Conservation (phyloP, 2,888 invertebrate genomes). For the Ophraella communa region DNA sequence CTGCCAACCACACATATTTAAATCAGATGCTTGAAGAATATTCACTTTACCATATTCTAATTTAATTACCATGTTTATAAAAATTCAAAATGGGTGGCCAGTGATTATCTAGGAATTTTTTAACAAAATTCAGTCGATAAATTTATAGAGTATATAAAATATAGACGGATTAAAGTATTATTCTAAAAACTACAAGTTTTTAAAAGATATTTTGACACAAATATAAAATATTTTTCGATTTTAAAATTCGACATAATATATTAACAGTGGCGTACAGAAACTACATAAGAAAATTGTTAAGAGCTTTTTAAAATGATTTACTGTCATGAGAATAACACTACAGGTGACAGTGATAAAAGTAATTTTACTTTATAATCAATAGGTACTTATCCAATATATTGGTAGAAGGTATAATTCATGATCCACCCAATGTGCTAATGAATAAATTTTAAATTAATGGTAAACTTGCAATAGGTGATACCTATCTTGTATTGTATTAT, state of each 20-base stretch:
- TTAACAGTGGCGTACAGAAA: background rate
- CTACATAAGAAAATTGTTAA: background rate
- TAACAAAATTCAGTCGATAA: background rate
- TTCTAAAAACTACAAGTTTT: background rate
- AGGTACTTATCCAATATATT: no score
- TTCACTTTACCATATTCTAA: background rate
- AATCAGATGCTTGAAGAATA: background rate
- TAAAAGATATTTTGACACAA: background rate
- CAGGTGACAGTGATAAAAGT: no score
- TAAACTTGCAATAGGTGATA: no score
- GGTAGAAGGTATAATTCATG: no score
- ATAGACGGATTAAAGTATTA: background rate
- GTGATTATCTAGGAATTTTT: background rate
- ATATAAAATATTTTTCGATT: background rate
- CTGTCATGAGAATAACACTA: no score
- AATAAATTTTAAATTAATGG: no score
- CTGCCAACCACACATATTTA: background rate
- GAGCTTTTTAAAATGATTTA: no score
- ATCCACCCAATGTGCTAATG: no score
- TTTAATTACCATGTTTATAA: background rate
- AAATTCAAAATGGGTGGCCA: constrained; percentile 1
- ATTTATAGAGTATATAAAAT: background rate
- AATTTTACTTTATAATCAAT: no score
- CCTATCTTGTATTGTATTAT: no score
- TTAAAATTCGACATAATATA: background rate